Evolutionary conservation across 1,140 invertebrate species (phyloP).

Genomic region (Thaumatotibia leucotreta): DNA sequence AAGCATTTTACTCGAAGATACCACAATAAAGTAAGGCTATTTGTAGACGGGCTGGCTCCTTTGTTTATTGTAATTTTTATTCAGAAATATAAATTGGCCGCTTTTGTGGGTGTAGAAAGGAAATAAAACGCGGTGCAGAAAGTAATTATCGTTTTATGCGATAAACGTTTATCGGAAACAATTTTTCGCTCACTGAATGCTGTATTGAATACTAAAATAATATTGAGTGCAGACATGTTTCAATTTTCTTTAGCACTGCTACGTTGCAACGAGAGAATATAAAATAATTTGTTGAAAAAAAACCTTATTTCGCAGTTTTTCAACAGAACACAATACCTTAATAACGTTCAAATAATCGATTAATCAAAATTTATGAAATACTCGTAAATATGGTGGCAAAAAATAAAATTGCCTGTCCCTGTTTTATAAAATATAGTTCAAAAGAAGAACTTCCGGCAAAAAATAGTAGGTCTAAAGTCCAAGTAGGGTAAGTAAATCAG

Average conservation of each 20-base stretch:
- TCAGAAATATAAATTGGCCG: not conserved
- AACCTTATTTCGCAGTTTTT: too few species aligned
- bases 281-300: too few species aligned
- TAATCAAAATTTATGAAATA: too few species aligned
- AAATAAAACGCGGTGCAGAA: not conserved
- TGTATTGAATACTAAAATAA: not conserved
- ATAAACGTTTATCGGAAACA: not conserved
- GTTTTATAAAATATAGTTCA: too few species aligned
- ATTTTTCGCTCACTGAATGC: not conserved
- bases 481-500: too few species aligned
- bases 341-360: too few species aligned
- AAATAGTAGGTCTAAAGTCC: too few species aligned
- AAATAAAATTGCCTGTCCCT: too few species aligned
- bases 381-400: too few species aligned
- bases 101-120: not conserved
- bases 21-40: not conserved
- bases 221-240: not conserved
- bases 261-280: not conserved
- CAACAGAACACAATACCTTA: too few species aligned
- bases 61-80: slow-evolving; percentile 13
- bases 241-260: not conserved
- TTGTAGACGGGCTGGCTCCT: not conserved
- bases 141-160: not conserved
- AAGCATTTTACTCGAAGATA: slow-evolving; percentile 6
- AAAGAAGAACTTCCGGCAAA: too few species aligned